Evolutionary conservation across 2,113 vertebrate species (phyloP), one percentile per base, ranked within the genome.

Genomic region (Catharus minimus): DNA sequence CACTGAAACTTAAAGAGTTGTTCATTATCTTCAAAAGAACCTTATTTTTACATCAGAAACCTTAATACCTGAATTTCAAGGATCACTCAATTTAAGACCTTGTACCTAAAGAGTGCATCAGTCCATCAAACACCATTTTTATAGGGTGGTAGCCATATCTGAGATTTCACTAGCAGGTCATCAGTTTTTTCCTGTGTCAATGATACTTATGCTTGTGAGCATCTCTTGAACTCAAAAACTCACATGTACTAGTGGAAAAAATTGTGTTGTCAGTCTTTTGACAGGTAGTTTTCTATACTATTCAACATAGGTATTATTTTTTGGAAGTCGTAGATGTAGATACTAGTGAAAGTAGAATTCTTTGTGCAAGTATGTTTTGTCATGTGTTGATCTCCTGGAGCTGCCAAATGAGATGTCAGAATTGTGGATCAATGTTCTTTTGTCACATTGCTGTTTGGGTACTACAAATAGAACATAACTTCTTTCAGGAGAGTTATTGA

Each of bases 1-100:
- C 36, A 36, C 21, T 19, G 21, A 50, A 77, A 49, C 15, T 47
- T 26, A 2, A 2, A 2, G 2, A 2, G 0, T 28, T 72, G 52
- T 84, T 68, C 3, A 10, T 55, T 81, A 36, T 50, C 4, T 69
- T 90, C 8, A 61, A 61, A 76, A 36, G 7, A 30, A 15, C 7
- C 2, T 9, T 82, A 20, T 24, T 27, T 53, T 85, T 89, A 73
- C 10, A 57, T 10, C 10, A 41, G 20, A 62, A 88, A 21, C 15
- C 2, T 56, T 75, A 79, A 18, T 53, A 38, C 10, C 13, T 89
- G 43, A 60, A n/a, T 80, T 85, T 89, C 0, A 3, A 50, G 30
- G 15, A 36, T 43, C 2, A 2, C 44, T 82, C 14, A 5, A 5
- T 16, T 58, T 47, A 32, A 66, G 26, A 57, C 26, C 7, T 2